Percentiles rank a stretch among this genome's conserved stretches.
phyloP scores from a whole-genome alignment of 2,113 vertebrate species.

The Pollimyrus isidori region DNA sequence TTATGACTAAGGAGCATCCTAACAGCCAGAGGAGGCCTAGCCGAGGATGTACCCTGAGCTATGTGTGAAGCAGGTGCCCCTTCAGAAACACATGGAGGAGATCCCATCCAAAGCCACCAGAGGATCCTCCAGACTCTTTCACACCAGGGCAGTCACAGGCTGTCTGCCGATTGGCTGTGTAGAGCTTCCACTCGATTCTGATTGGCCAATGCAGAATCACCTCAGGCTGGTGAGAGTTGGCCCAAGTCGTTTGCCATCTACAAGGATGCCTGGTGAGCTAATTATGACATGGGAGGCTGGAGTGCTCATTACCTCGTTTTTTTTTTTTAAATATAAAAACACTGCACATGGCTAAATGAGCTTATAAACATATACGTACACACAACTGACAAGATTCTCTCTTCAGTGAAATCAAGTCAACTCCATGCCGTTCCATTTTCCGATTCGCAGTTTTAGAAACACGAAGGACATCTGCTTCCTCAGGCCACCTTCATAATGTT shows the following conservation, averaged over 20 bases:
- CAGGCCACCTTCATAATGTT: background rate
- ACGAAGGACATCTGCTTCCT: background rate
- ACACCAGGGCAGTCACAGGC: background rate
- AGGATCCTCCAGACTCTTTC: background rate
- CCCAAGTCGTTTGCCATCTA: background rate
- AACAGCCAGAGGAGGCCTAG: background rate
- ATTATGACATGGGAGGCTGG: background rate
- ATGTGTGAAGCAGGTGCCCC: conserved; percentile 29
- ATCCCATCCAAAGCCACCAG: background rate
- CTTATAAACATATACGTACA: background rate
- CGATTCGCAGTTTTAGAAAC: background rate
- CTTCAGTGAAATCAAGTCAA: background rate
- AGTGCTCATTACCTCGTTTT: background rate
- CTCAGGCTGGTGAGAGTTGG: background rate
- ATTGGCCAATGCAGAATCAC: background rate
- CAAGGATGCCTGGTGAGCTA: background rate
- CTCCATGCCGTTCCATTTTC: background rate
- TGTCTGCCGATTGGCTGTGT: background rate
- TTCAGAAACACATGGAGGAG: conserved; percentile 34
- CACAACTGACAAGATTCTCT: background rate
- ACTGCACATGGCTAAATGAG: background rate
- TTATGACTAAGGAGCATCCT: background rate
- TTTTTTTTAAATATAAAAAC: background rate
- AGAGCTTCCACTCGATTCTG: background rate
- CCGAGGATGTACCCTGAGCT: background rate